A percentile compares a stretch with the other conserved stretches of the same genome.
phyloP scores from a whole-genome alignment of 2,888 invertebrate genomes.

The Hypercompe scribonia region DNA sequence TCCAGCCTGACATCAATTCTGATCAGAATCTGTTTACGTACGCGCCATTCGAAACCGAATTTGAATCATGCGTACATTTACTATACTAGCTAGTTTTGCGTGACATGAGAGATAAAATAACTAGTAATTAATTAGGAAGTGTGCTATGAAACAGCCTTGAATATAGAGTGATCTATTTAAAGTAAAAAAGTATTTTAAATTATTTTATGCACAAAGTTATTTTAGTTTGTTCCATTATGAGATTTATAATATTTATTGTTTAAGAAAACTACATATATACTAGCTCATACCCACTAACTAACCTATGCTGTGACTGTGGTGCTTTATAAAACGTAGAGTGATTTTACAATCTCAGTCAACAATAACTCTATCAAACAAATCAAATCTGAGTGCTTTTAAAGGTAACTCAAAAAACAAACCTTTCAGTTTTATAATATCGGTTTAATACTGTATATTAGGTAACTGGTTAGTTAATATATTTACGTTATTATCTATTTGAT shows the following conservation, averaged over 20 bases:
- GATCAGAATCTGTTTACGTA: slow-evolving; percentile 44
- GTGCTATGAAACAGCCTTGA: neutral
- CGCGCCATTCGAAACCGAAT: slow-evolving; percentile 14
- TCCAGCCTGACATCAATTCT: slow-evolving; percentile 58
- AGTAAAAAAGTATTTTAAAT: neutral
- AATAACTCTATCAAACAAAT: neutral
- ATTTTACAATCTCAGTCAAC: too few relatives aligned
- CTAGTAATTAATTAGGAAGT: neutral
- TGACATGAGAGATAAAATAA: neutral
- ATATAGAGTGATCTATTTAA: neutral
- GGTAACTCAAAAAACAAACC: neutral
- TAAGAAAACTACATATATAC: neutral
- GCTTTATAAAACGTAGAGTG: too few relatives aligned
- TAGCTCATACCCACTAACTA: too few relatives aligned
- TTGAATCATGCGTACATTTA: neutral
- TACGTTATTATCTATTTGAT: neutral
- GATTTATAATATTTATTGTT: neutral
- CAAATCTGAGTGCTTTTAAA: neutral
- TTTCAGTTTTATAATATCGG: too few relatives aligned
- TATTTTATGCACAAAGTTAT: neutral
- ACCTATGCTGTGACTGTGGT: too few relatives aligned
- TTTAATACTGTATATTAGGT: neutral
- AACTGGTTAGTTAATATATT: neutral
- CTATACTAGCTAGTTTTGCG: neutral
- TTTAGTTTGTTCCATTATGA: neutral